phyloP scores from a whole-genome alignment of 2,113 vertebrate genomes.

The Stigmatopora argus region DNA sequence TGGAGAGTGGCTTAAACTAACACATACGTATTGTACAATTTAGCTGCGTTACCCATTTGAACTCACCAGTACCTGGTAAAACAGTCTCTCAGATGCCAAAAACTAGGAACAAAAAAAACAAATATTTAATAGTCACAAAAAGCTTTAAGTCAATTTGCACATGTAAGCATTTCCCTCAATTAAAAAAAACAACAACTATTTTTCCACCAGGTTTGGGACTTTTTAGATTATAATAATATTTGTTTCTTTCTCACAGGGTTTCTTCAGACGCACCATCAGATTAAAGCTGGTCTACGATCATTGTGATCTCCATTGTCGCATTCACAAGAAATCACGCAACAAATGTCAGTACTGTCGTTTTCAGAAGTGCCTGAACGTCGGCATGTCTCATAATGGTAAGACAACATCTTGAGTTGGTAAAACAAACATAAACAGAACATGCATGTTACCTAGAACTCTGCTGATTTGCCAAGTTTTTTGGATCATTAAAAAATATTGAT shows the following conservation, averaged over 20 bases:
- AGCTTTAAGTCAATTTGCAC: no score
- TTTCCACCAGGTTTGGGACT: not conserved
- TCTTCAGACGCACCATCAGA: constrained; percentile 93
- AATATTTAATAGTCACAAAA: no score
- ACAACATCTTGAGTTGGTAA: not conserved
- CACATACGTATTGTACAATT: no score
- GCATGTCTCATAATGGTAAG: constrained; percentile 99
- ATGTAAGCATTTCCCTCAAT: no score
- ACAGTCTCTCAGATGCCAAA: no score
- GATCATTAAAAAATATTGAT: constrained; percentile 25
- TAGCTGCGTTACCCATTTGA: no score
- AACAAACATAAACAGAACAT: constrained; percentile 23
- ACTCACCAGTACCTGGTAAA: no score
- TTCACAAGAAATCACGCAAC: constrained; percentile 98
- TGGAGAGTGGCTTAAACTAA: not conserved
- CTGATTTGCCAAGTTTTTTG: constrained; percentile 39
- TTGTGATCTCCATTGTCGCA: constrained; percentile 92
- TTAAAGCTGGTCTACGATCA: constrained; percentile 93
- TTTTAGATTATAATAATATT: not conserved
- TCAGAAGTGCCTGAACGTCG: constrained; percentile 94
- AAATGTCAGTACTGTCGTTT: constrained; percentile 99
- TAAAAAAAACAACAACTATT: no score
- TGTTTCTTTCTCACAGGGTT: constrained; percentile 73
- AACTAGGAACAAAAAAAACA: no score
- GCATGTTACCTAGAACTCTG: constrained; percentile 28